Evolutionary conservation across 2,797 vertebrate species (phyloP), one percentile per base, ranked within the genome.

Genomic region (Chelmon rostratus): DNA sequence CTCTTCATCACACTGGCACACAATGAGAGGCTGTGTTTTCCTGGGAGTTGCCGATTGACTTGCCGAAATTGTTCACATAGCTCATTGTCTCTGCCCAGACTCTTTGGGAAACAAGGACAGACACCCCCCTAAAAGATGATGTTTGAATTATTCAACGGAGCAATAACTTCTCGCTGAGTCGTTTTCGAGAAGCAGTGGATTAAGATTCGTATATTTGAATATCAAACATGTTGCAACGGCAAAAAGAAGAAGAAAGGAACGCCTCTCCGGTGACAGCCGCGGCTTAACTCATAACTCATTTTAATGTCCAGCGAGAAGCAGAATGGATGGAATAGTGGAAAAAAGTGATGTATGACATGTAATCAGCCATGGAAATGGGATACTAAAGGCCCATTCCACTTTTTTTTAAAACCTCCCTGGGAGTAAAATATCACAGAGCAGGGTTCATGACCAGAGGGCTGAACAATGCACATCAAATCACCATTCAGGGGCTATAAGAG

Each of bases 21-120:
- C 92, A 94, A 92, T 89, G 90, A 85, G 65, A 47, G 79, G 69
- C 89, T 90, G 87, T 90, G 89, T 93, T 91, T 92, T 85, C 78
- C 79, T 71, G 89, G 88, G 89, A 91, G 88, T 86, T 78, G 85
- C 82, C 78, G 73, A 92, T 91, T 91, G 93, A 92, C 91, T 94
- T 49, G 76, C 76, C 15, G 53, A 90, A 90, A 90, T 88, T 83
- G 92, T 92, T 86, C 90, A 71, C 90, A 87, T 78, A 93, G 88
- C 91, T 92, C 88, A 93, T 91, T 92, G 86, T 94, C 83, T 81
- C 86, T 88, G 80, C 78, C 82, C 78, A 86, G 83, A 88, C 77
- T 66, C 86, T 89, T 82, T 50, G 25, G 5, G 37, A 23, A 11
- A 70, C 79, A 82, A 56, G 44, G 44, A 53, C 65, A 68, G 62